Evolutionary conservation across 2,888 invertebrate genomes (phyloP), one percentile per base, ranked within the genome.

Genomic region (Eueremaeus valkanovi): DNA sequence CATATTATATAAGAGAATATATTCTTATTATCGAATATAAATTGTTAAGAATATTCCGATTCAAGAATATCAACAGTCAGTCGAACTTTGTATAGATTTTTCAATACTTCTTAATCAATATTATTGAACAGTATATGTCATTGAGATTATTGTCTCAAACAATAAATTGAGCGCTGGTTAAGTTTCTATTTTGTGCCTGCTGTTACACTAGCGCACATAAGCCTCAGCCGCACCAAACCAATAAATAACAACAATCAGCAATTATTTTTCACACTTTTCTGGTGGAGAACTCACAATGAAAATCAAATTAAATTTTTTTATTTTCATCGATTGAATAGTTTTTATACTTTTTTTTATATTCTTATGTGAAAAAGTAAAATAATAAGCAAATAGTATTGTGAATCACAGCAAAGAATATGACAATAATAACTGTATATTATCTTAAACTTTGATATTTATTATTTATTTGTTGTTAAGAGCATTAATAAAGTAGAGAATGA

Each of bases 361-460:
- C n/a, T n/a, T n/a, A 36, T 36, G 36, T 8, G 6, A 36, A 36
- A 36, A 36, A 36, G 36, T 36, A 36, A 36, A 36, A 36, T 36
- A 36, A 36, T 36, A 16, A 3, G 45, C 2, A 3, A 45, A 16
- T 45, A 45, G 45, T 45, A 16, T 6, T 45, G 45, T 45, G 16
- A 45, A 16, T 11, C 16, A 36, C 36, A 36, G 11, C 11, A 36
- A 11, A 36, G 36, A 8, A 8, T 11, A 36, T 36, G 11, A 8
- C 36, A 45, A 45, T 11, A 3, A 45, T 3, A 45, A 45, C 11
- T 45, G 18, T 18, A 45, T 18, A 3, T 21, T 51, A 21, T 51
- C 51, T n/a, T 51, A 51, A 51, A 51, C 51, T 51, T 51, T 51
- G 51, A 51, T 51, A 51, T 51, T 21, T 51, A 51, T 51, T 51